A percentile compares a stretch with the other conserved stretches of the same genome.
phyloP scores from a whole-genome alignment of 2,888 invertebrate species.

The Thyatira batis region DNA sequence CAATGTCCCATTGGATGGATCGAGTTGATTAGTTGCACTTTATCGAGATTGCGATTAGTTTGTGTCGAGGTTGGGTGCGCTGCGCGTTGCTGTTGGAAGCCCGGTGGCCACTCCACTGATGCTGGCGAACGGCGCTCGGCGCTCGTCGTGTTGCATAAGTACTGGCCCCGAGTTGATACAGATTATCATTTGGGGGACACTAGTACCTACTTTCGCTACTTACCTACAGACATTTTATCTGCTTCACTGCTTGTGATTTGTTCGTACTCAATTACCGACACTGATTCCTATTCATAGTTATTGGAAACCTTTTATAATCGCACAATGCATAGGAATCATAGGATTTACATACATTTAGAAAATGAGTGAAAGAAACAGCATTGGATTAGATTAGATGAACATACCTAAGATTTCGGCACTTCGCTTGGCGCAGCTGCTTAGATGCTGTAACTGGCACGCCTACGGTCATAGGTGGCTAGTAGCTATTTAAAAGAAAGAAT shows the following conservation, averaged over 20 bases:
- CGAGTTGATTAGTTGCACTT: constrained; percentile 29
- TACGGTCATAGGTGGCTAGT: too few species aligned
- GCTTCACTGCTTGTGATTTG: constrained; percentile 20
- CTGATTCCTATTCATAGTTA: constrained; percentile 8
- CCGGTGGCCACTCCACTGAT: constrained; percentile 61
- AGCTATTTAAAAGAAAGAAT: too few species aligned
- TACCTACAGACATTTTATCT: constrained; percentile 43
- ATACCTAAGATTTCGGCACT: too few species aligned
- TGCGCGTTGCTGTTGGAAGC: constrained; percentile 46
- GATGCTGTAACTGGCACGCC: too few species aligned
- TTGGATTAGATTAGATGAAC: too few species aligned
- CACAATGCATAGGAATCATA: too few species aligned
- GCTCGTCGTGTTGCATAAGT: constrained; percentile 69
- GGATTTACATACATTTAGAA: too few species aligned
- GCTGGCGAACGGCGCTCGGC: constrained; percentile 49
- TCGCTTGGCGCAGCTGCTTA: too few species aligned
- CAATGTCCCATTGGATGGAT: constrained; percentile 22
- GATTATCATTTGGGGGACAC: constrained; percentile 81
- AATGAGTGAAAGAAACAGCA: too few species aligned
- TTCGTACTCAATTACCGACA: constrained; percentile 6
- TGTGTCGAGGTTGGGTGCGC: constrained; percentile 16
- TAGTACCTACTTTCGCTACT: constrained; percentile 74
- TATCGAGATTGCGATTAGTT: constrained; percentile 7
- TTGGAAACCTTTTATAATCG: too few species aligned
- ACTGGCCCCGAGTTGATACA: constrained; percentile 67